Conservation (phyloP, 2,113 vertebrate genomes). For the Macquaria ambigua region DNA sequence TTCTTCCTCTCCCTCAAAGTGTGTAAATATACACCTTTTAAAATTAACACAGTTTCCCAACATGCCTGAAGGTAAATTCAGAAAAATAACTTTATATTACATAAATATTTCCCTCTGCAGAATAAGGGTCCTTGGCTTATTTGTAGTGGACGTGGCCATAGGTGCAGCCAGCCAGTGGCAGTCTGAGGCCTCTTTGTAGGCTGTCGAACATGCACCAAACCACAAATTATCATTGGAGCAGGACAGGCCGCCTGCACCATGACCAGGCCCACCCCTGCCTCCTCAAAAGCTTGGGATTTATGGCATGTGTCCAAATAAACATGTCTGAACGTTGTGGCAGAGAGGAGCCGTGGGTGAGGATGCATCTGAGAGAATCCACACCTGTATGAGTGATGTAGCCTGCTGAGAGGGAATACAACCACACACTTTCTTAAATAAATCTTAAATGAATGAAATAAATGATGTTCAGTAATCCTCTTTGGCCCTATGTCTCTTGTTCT, state of each 20-base stretch:
- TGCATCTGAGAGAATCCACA: conserved; percentile 71
- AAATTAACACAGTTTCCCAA: conserved; percentile 59
- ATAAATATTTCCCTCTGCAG: conserved; percentile 74
- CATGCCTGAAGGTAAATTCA: conserved; percentile 67
- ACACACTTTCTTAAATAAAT: conserved; percentile 43
- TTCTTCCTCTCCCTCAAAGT: conserved; percentile 40
- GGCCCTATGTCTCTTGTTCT: conserved; percentile 26
- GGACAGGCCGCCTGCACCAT: conserved; percentile 83
- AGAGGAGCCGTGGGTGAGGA: conserved; percentile 73
- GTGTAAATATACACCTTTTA: conserved; percentile 34
- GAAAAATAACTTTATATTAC: conserved; percentile 69
- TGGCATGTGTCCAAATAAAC: conserved; percentile 92
- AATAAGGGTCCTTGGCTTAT: conserved; percentile 71
- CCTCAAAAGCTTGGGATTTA: conserved; percentile 80
- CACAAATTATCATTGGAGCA: conserved; percentile 94
- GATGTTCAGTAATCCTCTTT: conserved; percentile 14
- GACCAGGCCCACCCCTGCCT: conserved; percentile 53
- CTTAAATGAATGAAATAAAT: too few relatives aligned
- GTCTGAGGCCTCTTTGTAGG: conserved; percentile 93
- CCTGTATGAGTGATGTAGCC: conserved; percentile 51
- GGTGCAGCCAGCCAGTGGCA: conserved; percentile 83
- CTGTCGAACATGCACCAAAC: conserved; percentile 89
- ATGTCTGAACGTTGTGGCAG: conserved; percentile 73
- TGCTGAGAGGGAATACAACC: conserved; percentile 18
- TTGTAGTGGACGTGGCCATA: conserved; percentile 86